These are phyloP conservation scores for Prionace glauca DNA, from an alignment of 2,797 vertebrate species.

Conservation along the genomic window DNA sequence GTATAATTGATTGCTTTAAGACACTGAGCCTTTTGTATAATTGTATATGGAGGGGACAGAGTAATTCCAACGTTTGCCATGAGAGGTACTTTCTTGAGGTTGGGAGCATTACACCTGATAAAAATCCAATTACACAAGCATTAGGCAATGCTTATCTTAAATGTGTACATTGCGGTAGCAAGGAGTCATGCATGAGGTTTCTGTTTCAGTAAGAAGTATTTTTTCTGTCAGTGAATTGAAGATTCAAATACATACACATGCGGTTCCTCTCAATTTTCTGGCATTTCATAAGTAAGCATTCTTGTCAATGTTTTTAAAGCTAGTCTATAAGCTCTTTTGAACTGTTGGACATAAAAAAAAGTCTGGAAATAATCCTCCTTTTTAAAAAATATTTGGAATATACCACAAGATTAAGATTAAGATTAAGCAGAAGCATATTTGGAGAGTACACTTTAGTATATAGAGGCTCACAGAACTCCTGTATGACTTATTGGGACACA, in stretches of 20 bases:
- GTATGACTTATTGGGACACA: not conserved
- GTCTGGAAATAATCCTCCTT: not conserved
- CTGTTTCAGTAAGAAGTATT: constrained; percentile 6
- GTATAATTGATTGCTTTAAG: not conserved
- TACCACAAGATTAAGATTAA: not conserved
- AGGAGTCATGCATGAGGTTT: not conserved
- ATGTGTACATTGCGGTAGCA: not conserved
- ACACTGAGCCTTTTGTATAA: not conserved
- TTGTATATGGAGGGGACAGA: no score
- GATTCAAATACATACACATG: not conserved
- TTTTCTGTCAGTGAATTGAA: not conserved
- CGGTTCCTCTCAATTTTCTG: not conserved
- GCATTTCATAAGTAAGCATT: not conserved
- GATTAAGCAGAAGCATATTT: not conserved
- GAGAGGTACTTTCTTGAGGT: not conserved
- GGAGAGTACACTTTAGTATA: not conserved
- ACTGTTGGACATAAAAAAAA: not conserved
- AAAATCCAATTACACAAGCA: constrained; percentile 7
- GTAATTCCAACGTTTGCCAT: not conserved
- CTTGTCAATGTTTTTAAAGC: not conserved
- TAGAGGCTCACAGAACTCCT: not conserved
- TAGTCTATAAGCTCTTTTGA: not conserved
- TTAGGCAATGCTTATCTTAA: constrained; percentile 19
- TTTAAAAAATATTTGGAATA: not conserved
- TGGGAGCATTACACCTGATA: not conserved